Base-by-base conservation (phyloP, 2,797 vertebrate genomes). In the Sparidentex hasta region DNA sequence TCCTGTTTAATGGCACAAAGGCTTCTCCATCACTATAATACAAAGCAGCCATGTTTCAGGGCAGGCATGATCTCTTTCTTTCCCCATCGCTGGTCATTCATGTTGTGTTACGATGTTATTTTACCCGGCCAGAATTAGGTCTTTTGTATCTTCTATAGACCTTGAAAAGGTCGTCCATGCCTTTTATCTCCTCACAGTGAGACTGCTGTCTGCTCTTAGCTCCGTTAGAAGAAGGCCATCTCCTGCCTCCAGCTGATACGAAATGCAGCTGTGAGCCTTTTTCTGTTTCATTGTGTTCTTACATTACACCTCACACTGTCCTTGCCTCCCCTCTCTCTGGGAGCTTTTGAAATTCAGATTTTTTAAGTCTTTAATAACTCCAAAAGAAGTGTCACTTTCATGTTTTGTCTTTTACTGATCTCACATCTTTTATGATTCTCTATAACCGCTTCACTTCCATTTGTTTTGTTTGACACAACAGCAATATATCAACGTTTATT, bases 141-240 rank as follows among this genome's bases (percentile, higher is more conserved):
- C 18, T 18, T 80, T 78, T 66, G 52, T 79, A 52, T 87, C 69
- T 70, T n/a, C 38, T 29, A 27, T 21, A 62, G 56, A 58, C 81
- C 54, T 73, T 71, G 56, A 69, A 80, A 81, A 74, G 47, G 77
- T 81, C 16, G 7, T 2, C n/a, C 5, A 4, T 51, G 21, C 65
- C 33, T 33, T 61, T 78, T 71, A 78, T 85, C 74, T 81, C 2
- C 33, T 47, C 62, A 74, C 70, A 61, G 58, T 71, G 2, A 20
- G 20, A 69, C 55, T 27, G 52, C 72, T 75, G 54, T 63, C 71
- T 77, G 52, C 66, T 54, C 38, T 17, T 9, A 23, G 50, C 25
- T 63, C 29, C n/a, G 21, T 65, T 17, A 65, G 65, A 82, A 65
- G 65, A 82, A 70, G 21, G 70, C 44, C 51, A 58, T 71, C 41